Conservation (phyloP, 1,140 invertebrate species). For the Palaemon carinicauda region DNA sequence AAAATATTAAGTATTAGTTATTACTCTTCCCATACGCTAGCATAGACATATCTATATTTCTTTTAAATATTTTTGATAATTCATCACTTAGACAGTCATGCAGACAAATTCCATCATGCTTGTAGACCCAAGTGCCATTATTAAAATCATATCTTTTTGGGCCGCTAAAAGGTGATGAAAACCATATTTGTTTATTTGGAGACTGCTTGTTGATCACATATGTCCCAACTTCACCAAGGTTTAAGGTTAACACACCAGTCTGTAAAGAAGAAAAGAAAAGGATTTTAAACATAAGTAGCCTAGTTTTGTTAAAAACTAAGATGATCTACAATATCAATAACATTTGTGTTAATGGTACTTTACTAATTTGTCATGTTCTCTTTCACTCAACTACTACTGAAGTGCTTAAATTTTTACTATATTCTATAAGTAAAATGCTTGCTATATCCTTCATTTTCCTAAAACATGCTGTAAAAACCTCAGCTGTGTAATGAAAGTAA, state of each 20-base stretch:
- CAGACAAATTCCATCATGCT: constrained; percentile 82
- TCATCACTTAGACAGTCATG: constrained; percentile 84
- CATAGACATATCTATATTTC: constrained; percentile 73
- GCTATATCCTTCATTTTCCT: too few species aligned
- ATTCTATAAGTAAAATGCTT: too few species aligned
- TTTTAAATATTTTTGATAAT: constrained; percentile 77
- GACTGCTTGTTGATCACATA: constrained; percentile 97
- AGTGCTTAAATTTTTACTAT: too few species aligned
- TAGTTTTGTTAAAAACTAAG: constrained; percentile 22
- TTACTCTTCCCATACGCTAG: constrained; percentile 72
- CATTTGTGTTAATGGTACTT: too few species aligned
- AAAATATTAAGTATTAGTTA: constrained; percentile 82
- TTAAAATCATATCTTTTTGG: constrained; percentile 90
- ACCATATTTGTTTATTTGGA: constrained; percentile 96
- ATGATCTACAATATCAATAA: background rate
- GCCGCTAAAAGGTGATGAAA: constrained; percentile 92
- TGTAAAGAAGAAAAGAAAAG: constrained; percentile 64
- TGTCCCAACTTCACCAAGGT: constrained; percentile 82
- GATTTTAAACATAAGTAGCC: constrained; percentile 1
- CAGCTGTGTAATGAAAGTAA: too few species aligned
- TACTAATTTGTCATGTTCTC: too few species aligned
- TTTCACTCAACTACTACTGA: too few species aligned
- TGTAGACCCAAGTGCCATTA: constrained; percentile 85
- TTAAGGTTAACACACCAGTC: constrained; percentile 93
- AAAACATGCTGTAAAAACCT: too few species aligned